These are phyloP conservation scores for Recurvirostra avosetta DNA, from an alignment of 2,113 vertebrate genomes.

Conservation along the genomic window DNA sequence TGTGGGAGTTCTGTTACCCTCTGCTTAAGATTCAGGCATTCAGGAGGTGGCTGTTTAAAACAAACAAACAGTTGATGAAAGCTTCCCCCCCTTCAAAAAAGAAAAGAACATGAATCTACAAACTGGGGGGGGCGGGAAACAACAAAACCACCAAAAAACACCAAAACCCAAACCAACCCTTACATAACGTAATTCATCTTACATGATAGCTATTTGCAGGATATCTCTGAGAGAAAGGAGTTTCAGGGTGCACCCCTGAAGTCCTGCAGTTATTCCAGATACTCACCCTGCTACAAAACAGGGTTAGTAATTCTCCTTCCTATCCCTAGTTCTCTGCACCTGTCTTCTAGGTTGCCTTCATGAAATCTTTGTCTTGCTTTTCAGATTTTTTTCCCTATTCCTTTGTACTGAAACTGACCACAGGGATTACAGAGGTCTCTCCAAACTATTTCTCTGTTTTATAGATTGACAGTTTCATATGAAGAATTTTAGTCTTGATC, in stretches of 20 bases:
- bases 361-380: not conserved
- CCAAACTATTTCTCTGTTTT: not conserved
- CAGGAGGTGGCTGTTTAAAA: not conserved
- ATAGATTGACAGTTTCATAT: not conserved
- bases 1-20: not conserved
- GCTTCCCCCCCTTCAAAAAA: not conserved
- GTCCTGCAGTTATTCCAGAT: not conserved
- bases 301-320: not conserved
- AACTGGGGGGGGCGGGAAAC: not conserved
- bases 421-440: not conserved
- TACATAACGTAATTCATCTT: not conserved
- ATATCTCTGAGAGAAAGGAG: not conserved
- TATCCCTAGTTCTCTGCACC: not conserved
- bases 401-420: not conserved
- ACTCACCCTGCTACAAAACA: not conserved
- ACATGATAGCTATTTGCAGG: not conserved
- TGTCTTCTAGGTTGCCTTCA: not conserved
- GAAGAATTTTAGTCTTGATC: not conserved
- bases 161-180: not conserved
- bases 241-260: not conserved
- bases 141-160: too few species aligned
- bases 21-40: not conserved
- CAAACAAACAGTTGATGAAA: not conserved
- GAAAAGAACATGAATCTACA: not conserved
- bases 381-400: not conserved